Conservation (phyloP, 35 echinoderm and acorn worm species). For the Holothuria glaberrima region DNA sequence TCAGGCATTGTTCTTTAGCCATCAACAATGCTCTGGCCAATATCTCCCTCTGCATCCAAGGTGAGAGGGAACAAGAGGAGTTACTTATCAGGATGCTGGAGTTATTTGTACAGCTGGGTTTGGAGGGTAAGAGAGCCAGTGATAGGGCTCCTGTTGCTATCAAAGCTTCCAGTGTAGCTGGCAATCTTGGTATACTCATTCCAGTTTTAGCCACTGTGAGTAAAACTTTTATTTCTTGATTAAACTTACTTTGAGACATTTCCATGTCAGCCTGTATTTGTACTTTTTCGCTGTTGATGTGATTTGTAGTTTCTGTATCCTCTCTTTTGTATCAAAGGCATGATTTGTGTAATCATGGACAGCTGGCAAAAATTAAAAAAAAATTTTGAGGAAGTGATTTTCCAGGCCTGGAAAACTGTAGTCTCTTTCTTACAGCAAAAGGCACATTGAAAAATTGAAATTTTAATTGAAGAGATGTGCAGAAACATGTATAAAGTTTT, state of each 20-base stretch:
- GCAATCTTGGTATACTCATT: conserved; percentile 93
- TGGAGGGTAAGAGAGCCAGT: conserved; percentile 93
- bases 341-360: too few species aligned
- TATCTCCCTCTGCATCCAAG: conserved; percentile 84
- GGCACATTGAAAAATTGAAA: too few species aligned
- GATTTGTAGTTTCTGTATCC: too few species aligned
- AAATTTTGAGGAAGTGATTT: too few species aligned
- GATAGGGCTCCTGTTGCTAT: conserved; percentile 88
- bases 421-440: too few species aligned
- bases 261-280: not conserved
- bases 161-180: conserved; percentile 94
- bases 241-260: not conserved
- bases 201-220: conserved; percentile 94
- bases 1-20: conserved; percentile 93
- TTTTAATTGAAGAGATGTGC: too few species aligned
- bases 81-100: conserved; percentile 84
- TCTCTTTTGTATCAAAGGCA: too few species aligned
- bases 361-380: too few species aligned
- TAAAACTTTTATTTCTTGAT: not conserved
- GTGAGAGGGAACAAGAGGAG: conserved; percentile 89
- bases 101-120: conserved; percentile 92
- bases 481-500: too few species aligned
- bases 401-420: too few species aligned
- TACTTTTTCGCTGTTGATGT: too few species aligned
- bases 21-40: conserved; percentile 98